A percentile compares a stretch with the other conserved stretches of the same genome.
These are phyloP conservation scores for Austrofundulus limnaeus DNA, from an alignment of 2,113 vertebrate species.

Conservation along the genomic window DNA sequence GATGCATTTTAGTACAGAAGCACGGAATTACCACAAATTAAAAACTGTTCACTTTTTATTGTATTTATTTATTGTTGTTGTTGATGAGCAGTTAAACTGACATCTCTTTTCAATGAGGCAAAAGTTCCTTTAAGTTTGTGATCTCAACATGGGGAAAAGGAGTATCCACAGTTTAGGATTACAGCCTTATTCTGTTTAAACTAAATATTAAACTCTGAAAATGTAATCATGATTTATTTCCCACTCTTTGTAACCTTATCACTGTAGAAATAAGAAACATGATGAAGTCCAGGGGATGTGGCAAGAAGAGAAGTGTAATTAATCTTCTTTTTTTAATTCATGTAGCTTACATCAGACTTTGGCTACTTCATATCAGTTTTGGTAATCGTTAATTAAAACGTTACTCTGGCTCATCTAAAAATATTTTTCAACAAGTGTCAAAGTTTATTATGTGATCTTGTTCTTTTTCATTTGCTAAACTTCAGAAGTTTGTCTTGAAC, in stretches of 20 bases:
- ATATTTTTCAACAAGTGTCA: constrained; percentile 20
- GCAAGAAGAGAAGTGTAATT: constrained; percentile 48
- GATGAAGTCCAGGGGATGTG: constrained; percentile 81
- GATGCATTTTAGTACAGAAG: constrained; percentile 6
- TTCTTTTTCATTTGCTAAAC: not conserved
- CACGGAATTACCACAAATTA: constrained; percentile 14
- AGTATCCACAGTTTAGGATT: not conserved
- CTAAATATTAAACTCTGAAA: constrained; percentile 14
- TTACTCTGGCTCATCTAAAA: constrained; percentile 6
- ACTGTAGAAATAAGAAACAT: constrained; percentile 74
- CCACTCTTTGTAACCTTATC: constrained; percentile 70
- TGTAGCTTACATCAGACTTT: constrained; percentile 31
- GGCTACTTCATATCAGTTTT: constrained; percentile 44
- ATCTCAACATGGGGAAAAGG: not conserved
- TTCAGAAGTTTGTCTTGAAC: not conserved
- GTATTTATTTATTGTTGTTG: too few species aligned
- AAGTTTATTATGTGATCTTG: not conserved
- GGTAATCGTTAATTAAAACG: constrained; percentile 17
- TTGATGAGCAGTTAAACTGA: constrained; percentile 2
- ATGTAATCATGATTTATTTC: constrained; percentile 10
- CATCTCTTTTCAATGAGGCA: not conserved
- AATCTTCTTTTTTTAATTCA: constrained; percentile 47
- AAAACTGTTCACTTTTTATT: constrained; percentile 5
- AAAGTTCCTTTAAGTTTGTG: constrained; percentile 2
- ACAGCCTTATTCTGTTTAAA: not conserved